Evolutionary conservation across 1,140 invertebrate genomes (phyloP).

Genomic region (Macrostomum lignano): DNA sequence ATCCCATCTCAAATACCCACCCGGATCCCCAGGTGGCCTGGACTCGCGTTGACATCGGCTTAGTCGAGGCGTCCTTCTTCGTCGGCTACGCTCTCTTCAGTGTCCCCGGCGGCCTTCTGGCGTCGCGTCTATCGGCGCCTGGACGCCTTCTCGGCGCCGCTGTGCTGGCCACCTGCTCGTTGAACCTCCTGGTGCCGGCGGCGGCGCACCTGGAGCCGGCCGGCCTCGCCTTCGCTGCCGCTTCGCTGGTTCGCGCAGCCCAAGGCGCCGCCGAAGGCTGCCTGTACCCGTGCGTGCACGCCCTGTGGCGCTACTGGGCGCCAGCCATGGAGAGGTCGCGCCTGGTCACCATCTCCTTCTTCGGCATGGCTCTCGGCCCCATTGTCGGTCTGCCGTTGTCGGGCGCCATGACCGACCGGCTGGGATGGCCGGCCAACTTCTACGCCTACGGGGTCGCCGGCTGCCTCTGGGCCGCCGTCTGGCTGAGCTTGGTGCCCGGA

Average conservation of each 20-base stretch:
- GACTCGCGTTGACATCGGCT: not conserved
- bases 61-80: conserved; percentile 4
- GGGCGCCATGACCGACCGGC: not conserved
- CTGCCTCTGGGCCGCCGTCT: not conserved
- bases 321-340: conserved; percentile 3
- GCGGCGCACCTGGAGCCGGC: too few relatives aligned
- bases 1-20: too few relatives aligned
- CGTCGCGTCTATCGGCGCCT: not conserved
- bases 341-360: conserved; percentile 1
- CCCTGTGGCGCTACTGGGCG: conserved; percentile 3
- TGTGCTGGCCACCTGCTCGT: not conserved
- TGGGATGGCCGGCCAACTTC: not conserved
- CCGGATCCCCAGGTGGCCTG: too few relatives aligned
- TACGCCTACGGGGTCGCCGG: conserved; percentile 1
- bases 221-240: not conserved
- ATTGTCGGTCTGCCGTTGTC: conserved; percentile 5
- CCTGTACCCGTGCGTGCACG: conserved; percentile 1
- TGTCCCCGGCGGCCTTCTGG: conserved; percentile 3
- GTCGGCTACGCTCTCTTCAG: conserved; percentile 3
- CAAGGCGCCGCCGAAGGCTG: conserved; percentile 5
- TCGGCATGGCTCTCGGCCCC: conserved; percentile 4
- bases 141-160: not conserved
- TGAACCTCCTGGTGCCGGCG: conserved; percentile 2
- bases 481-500: too few relatives aligned
- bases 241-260: not conserved